Evolutionary conservation across 2,797 vertebrate species (phyloP).

Genomic region (Sebastes itinus): DNA sequence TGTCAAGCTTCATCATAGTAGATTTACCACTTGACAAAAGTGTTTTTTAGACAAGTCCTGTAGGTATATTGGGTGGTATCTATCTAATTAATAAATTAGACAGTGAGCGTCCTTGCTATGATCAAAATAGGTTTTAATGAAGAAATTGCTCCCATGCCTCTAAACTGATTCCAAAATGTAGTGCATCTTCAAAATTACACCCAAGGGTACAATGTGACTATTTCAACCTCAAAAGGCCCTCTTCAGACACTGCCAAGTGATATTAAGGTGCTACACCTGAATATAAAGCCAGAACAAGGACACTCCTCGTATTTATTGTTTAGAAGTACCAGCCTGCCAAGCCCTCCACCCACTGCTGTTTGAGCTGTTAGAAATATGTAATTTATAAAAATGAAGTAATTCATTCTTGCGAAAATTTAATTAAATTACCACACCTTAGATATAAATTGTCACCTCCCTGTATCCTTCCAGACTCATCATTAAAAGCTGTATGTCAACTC

Average conservation of each 20-base stretch:
- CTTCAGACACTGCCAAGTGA: conserved; percentile 18
- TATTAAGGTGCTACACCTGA: conserved; percentile 20
- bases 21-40: neutral
- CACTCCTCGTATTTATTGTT: conserved; percentile 11
- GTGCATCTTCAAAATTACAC: conserved; percentile 33
- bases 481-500: neutral
- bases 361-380: neutral
- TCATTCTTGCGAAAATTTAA: neutral
- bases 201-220: conserved; percentile 16
- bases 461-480: neutral
- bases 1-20: conserved; percentile 1
- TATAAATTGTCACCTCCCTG: neutral
- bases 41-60: neutral
- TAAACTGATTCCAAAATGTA: conserved; percentile 14
- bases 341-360: neutral
- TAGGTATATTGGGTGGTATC: conserved; percentile 3
- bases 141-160: conserved; percentile 19
- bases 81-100: conserved; percentile 38
- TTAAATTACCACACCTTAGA: neutral
- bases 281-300: conserved; percentile 47
- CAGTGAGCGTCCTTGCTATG: conserved; percentile 21
- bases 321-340: conserved; percentile 3
- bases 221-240: conserved; percentile 37
- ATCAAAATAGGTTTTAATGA: conserved; percentile 27
- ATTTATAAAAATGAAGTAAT: neutral